These are phyloP conservation scores for Tachyglossus aculeatus DNA, from an alignment of 2,797 vertebrate genomes.

Conservation along the genomic window DNA sequence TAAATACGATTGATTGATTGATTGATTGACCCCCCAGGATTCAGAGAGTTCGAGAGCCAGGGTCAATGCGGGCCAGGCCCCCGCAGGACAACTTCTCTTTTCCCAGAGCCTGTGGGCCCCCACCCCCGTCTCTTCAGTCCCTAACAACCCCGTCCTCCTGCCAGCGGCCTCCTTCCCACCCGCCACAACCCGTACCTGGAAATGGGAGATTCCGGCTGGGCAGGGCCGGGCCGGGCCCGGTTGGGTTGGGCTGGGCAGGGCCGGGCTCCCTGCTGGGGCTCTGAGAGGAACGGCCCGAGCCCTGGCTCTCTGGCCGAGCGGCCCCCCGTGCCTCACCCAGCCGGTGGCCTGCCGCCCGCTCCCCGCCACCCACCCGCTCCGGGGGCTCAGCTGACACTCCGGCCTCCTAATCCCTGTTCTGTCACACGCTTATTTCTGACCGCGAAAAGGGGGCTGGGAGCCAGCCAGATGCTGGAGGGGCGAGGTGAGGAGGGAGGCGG, in stretches of 20 bases:
- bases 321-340: neutral
- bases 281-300: conserved; percentile 1
- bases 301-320: too few species aligned
- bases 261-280: neutral
- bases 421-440: conserved; percentile 74
- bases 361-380: too few species aligned
- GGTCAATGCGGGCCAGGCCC: too few species aligned
- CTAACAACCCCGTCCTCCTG: neutral
- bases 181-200: neutral
- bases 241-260: too few species aligned
- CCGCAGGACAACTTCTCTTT: too few species aligned
- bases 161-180: neutral
- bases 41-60: neutral
- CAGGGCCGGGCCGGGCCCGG: accelerated
- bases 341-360: neutral
- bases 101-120: too few species aligned
- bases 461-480: conserved; percentile 49
- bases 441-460: conserved; percentile 72
- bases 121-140: neutral
- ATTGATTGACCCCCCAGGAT: too few species aligned
- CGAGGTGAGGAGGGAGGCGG: conserved; percentile 52
- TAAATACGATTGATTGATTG: too few species aligned
- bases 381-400: conserved; percentile 55
- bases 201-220: neutral
- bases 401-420: conserved; percentile 48